Conservation (phyloP, 2,888 invertebrate species). For the Drosophila prostipennis region DNA sequence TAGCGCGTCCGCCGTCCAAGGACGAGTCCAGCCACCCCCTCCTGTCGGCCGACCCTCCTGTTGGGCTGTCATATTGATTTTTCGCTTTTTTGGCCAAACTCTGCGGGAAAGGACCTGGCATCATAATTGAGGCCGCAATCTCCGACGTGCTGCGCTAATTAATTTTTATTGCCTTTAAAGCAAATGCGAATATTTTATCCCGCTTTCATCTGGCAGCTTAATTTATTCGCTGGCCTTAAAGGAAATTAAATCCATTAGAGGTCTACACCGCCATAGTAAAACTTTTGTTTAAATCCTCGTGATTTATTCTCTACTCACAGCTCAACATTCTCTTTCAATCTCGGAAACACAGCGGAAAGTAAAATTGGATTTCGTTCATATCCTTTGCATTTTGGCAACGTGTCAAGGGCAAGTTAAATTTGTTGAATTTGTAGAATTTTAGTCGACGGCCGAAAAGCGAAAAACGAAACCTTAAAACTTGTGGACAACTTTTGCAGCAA, state of each 20-base stretch:
- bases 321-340: constrained; percentile 16
- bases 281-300: constrained; percentile 18
- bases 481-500: constrained; percentile 46
- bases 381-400: constrained; percentile 35
- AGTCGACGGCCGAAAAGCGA: constrained; percentile 36
- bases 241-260: constrained; percentile 26
- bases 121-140: constrained; percentile 67
- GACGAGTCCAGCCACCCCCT: constrained; percentile 21
- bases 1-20: constrained; percentile 49
- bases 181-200: constrained; percentile 24
- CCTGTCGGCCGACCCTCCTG: neutral
- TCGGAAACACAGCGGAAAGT: constrained; percentile 26
- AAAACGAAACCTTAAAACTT: constrained; percentile 32
- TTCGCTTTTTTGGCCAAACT: constrained; percentile 47
- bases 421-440: constrained; percentile 52
- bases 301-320: constrained; percentile 25
- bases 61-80: constrained; percentile 32
- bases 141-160: constrained; percentile 62
- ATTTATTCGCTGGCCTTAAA: constrained; percentile 27
- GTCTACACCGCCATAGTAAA: neutral
- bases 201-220: constrained; percentile 13
- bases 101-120: constrained; percentile 21
- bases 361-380: constrained; percentile 60
- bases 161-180: constrained; percentile 70
- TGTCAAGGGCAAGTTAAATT: constrained; percentile 73